These are phyloP conservation scores for Aspidiotus destructor DNA, from an alignment of 2,888 invertebrate species.

Conservation along the genomic window DNA sequence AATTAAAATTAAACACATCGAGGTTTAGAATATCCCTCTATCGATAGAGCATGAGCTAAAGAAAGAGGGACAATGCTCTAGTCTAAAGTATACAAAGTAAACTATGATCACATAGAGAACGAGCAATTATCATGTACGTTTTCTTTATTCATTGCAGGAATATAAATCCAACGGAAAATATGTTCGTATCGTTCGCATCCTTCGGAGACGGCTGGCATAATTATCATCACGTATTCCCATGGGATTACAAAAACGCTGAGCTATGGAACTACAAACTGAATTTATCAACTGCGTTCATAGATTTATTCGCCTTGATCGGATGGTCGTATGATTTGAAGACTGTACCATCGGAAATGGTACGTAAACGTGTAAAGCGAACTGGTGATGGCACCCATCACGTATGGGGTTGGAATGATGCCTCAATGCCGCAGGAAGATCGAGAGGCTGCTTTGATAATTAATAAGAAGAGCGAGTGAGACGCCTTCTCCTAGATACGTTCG, in stretches of 20 bases:
- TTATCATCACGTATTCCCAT: slow-evolving; percentile 52
- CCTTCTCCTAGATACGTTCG: neutral
- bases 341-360: slow-evolving; percentile 59
- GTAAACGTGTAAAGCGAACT: slow-evolving; percentile 59
- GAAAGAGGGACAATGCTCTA: too few relatives aligned
- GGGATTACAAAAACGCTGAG: slow-evolving; percentile 60
- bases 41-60: too few relatives aligned
- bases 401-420: slow-evolving; percentile 39
- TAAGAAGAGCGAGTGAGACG: slow-evolving; percentile 5
- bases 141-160: slow-evolving; percentile 30
- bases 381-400: slow-evolving; percentile 43
- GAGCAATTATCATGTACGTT: too few relatives aligned
- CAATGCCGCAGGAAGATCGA: slow-evolving; percentile 36
- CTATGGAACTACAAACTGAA: slow-evolving; percentile 62
- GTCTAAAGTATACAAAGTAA: too few relatives aligned
- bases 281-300: slow-evolving; percentile 65
- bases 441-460: slow-evolving; percentile 34
- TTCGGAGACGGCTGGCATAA: slow-evolving; percentile 38
- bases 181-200: slow-evolving; percentile 36
- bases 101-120: too few relatives aligned
- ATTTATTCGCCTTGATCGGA: slow-evolving; percentile 70
- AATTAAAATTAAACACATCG: too few relatives aligned
- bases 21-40: too few relatives aligned
- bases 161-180: slow-evolving; percentile 37
- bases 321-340: slow-evolving; percentile 81